Percentiles rank a stretch among this genome's conserved stretches.
Evolutionary conservation across 2,797 vertebrate genomes (phyloP).

Genomic region (Tamandua tetradactyla): DNA sequence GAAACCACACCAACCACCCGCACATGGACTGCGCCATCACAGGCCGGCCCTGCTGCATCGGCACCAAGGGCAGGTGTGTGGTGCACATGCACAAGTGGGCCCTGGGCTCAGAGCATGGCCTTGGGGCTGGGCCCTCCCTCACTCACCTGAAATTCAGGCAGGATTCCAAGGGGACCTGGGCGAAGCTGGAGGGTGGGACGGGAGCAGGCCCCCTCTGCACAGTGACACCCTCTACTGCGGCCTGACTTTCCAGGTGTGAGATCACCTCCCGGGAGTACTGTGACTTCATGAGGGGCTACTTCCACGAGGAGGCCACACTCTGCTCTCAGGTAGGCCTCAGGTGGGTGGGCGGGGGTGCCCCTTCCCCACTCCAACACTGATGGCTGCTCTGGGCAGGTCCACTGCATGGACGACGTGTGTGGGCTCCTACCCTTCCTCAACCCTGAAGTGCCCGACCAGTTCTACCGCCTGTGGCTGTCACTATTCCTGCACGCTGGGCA

Average conservation of each 20-base stretch:
- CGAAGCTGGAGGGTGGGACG: neutral
- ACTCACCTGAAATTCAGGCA: neutral
- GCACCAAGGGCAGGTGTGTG: slow-evolving; percentile 95
- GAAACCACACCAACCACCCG: slow-evolving; percentile 96
- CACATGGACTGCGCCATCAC: slow-evolving; percentile 96
- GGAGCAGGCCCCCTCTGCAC: neutral
- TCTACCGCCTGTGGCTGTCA: slow-evolving; percentile 98
- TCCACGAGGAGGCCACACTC: slow-evolving; percentile 97
- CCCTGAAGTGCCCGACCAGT: slow-evolving; percentile 97
- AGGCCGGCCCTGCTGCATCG: slow-evolving; percentile 96
- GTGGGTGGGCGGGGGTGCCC: neutral
- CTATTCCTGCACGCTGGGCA: slow-evolving; percentile 98
- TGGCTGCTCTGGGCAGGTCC: slow-evolving; percentile 87
- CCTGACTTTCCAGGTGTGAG: slow-evolving; percentile 91
- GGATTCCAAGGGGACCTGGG: accelerated
- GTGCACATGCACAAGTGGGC: neutral
- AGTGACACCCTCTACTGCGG: neutral
- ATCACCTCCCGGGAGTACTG: slow-evolving; percentile 99
- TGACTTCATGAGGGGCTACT: slow-evolving; percentile 98
- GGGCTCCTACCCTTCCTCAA: slow-evolving; percentile 98
- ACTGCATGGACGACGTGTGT: slow-evolving; percentile 98
- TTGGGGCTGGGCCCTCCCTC: neutral
- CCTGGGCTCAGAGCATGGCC: accelerated
- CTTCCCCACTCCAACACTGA: neutral
- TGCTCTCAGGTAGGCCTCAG: slow-evolving; percentile 93